A percentile compares a stretch with the other conserved stretches of the same genome.
phyloP scores from a whole-genome alignment of 2,888 invertebrate genomes.

The Metalampra italica region DNA sequence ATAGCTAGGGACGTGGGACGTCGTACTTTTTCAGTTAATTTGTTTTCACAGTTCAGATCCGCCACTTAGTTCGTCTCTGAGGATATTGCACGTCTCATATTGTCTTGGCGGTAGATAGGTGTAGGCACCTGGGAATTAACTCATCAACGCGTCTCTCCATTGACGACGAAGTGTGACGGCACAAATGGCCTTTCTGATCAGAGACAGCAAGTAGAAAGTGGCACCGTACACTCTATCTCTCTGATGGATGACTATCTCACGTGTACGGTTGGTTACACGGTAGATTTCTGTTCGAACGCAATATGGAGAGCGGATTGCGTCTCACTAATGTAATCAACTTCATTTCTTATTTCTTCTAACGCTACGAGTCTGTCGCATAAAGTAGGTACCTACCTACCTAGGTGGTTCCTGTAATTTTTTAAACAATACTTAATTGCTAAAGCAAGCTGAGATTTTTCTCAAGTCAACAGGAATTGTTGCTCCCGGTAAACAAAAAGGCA shows the following conservation, averaged over 20 bases:
- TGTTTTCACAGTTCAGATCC: too few species aligned
- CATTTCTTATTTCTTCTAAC: neutral
- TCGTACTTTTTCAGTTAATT: too few species aligned
- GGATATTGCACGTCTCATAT: constrained; percentile 15
- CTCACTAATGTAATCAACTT: neutral
- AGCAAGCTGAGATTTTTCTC: too few species aligned
- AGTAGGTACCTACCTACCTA: too few species aligned
- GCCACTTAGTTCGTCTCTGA: constrained; percentile 10
- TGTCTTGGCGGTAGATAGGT: constrained; percentile 31
- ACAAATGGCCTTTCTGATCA: constrained; percentile 12
- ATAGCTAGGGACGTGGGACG: too few species aligned
- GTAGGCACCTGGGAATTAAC: constrained; percentile 12
- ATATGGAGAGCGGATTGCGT: neutral
- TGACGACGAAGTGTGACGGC: constrained; percentile 11
- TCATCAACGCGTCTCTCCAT: constrained; percentile 14
- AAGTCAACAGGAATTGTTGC: too few species aligned
- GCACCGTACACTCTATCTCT: constrained; percentile 6
- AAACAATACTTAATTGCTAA: too few species aligned
- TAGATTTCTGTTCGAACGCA: neutral
- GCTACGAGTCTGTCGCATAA: neutral
- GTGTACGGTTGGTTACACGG: constrained; percentile 1
- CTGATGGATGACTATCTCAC: constrained; percentile 16
- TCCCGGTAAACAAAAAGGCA: too few species aligned
- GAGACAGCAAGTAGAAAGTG: constrained; percentile 17
- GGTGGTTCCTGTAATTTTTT: too few species aligned